phyloP scores from a whole-genome alignment of 1,140 invertebrate species.

The Drosophila hydei region DNA sequence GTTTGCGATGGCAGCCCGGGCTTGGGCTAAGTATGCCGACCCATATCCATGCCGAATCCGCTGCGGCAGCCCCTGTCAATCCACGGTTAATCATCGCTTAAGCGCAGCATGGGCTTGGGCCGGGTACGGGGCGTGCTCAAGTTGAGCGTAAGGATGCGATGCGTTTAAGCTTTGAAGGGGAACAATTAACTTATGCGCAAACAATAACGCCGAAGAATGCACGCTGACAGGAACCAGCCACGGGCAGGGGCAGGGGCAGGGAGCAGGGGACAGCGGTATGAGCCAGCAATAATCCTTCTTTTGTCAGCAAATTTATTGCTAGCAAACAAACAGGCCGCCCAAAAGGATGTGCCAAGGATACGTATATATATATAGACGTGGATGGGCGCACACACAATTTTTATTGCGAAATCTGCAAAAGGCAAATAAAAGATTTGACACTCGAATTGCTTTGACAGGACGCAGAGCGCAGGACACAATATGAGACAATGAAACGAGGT shows the following conservation, averaged over 20 bases:
- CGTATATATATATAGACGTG: not conserved
- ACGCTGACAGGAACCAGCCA: conserved; percentile 67
- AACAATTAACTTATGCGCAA: conserved; percentile 82
- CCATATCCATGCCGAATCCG: conserved; percentile 38
- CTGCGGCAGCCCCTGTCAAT: conserved; percentile 48
- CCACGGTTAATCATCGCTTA: conserved; percentile 68
- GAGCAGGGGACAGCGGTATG: conserved; percentile 47
- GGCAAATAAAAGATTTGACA: conserved; percentile 83
- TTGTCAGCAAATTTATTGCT: conserved; percentile 82
- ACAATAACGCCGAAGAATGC: conserved; percentile 80
- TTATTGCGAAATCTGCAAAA: conserved; percentile 83
- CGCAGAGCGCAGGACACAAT: conserved; percentile 4
- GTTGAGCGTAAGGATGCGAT: conserved; percentile 71
- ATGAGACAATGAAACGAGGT: conserved; percentile 31
- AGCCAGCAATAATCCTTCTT: conserved; percentile 80
- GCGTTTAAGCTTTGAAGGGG: conserved; percentile 74
- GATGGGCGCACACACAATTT: conserved; percentile 52
- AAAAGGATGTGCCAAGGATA: conserved; percentile 46
- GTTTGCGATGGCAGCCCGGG: conserved; percentile 4
- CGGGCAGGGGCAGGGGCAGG: conserved; percentile 18
- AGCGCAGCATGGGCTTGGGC: conserved; percentile 52
- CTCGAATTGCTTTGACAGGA: conserved; percentile 73
- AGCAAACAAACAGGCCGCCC: conserved; percentile 68
- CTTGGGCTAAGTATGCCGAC: conserved; percentile 22
- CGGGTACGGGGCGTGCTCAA: conserved; percentile 31